These are phyloP conservation scores for Leptinotarsa peninsularis DNA, from an alignment of 2,888 invertebrate species.

Conservation along the genomic window DNA sequence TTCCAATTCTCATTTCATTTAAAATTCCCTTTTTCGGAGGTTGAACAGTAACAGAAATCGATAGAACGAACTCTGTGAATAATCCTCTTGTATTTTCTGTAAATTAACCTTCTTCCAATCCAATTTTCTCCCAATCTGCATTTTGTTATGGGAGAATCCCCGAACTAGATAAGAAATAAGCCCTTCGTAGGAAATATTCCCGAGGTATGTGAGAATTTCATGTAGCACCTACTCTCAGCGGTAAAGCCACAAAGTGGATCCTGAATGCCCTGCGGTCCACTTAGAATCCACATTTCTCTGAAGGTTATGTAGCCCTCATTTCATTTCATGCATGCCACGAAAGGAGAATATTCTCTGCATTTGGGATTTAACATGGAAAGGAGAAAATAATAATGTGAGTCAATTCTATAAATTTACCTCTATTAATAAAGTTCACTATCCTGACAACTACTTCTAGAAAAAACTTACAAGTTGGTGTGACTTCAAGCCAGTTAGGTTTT, in stretches of 20 bases:
- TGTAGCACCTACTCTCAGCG: background rate
- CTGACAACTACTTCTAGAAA: too few relatives aligned
- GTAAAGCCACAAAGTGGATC: conserved; percentile 17
- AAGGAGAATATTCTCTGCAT: conserved; percentile 4
- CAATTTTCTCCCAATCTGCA: background rate
- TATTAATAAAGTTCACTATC: too few relatives aligned
- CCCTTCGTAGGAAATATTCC: background rate
- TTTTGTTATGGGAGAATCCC: background rate
- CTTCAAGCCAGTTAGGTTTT: too few relatives aligned
- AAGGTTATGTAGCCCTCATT: background rate
- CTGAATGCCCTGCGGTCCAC: conserved; percentile 16
- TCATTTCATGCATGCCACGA: background rate
- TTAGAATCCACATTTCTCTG: conserved; percentile 15
- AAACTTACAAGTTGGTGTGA: too few relatives aligned
- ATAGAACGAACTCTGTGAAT: too few relatives aligned
- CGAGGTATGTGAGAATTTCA: conserved; percentile 15
- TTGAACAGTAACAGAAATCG: too few relatives aligned
- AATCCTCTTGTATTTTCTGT: too few relatives aligned
- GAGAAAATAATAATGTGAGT: too few relatives aligned
- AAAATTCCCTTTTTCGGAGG: too few relatives aligned
- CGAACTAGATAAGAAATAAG: background rate
- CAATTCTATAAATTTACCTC: too few relatives aligned
- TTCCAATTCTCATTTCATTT: too few relatives aligned
- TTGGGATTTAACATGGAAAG: background rate
- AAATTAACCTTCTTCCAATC: background rate